Evolutionary conservation across 1,140 invertebrate genomes (phyloP).

Genomic region (Varroa destructor): DNA sequence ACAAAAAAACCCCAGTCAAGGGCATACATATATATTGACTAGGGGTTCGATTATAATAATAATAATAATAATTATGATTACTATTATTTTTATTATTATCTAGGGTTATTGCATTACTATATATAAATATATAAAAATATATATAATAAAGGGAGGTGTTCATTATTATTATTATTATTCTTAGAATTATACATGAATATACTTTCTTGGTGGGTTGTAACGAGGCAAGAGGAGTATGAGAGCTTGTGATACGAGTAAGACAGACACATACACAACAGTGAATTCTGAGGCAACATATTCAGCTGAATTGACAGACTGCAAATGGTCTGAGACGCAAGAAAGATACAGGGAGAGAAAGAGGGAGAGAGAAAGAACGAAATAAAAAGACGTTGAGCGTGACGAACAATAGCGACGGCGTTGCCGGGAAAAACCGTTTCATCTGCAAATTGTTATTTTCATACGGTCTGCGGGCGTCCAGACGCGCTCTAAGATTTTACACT

Average conservation of each 20-base stretch:
- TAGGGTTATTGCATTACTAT: too few relatives aligned
- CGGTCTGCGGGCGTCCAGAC: slow-evolving; percentile 20
- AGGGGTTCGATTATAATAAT: too few relatives aligned
- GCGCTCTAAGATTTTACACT: slow-evolving; percentile 4
- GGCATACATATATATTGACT: too few relatives aligned
- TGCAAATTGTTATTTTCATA: slow-evolving; percentile 28
- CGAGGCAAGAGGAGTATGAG: neutral
- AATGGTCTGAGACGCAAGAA: neutral
- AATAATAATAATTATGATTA: too few relatives aligned
- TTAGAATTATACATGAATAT: neutral
- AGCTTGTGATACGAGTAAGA: neutral
- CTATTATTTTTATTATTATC: too few relatives aligned
- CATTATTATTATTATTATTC: neutral
- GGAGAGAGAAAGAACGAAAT: neutral
- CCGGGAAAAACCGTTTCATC: slow-evolving; percentile 23
- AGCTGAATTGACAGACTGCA: neutral
- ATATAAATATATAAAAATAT: too few relatives aligned
- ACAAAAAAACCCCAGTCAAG: too few relatives aligned
- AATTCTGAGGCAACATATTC: neutral
- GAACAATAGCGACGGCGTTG: slow-evolving; percentile 16
- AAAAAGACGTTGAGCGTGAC: slow-evolving; percentile 23
- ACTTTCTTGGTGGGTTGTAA: slow-evolving; percentile 2
- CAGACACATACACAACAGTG: neutral
- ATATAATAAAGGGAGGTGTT: too few relatives aligned
- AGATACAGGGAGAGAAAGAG: neutral